phyloP scores from a whole-genome alignment of 2,888 invertebrate species.

The Chrysotoxum bicinctum region DNA sequence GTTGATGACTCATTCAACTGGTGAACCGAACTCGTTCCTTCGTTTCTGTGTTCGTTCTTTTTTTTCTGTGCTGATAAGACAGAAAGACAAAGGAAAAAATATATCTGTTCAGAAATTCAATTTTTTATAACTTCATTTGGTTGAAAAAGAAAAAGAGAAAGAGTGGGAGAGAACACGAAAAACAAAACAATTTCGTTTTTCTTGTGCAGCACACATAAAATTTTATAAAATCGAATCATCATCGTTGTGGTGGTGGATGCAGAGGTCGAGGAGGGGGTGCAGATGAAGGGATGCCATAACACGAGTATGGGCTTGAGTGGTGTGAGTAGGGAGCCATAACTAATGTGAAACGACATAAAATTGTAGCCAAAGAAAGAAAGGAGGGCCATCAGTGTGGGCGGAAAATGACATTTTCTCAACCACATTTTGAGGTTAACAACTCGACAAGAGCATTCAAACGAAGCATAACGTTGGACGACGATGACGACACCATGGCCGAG shows the following conservation, averaged over 20 bases:
- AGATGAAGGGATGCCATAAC: background rate
- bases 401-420: slow-evolving; percentile 65
- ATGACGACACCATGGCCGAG: background rate
- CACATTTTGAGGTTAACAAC: slow-evolving; percentile 72
- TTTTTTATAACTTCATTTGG: slow-evolving; percentile 9
- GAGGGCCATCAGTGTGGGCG: slow-evolving; percentile 4
- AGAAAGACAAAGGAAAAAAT: background rate
- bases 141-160: too few species aligned
- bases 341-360: slow-evolving; percentile 57
- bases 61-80: slow-evolving; percentile 17
- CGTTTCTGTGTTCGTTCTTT: background rate
- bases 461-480: slow-evolving; percentile 3
- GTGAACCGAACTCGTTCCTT: slow-evolving; percentile 9
- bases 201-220: slow-evolving; percentile 43
- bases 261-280: background rate
- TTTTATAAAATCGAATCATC: slow-evolving; percentile 66
- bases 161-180: background rate
- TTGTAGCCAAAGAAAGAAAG: background rate
- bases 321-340: slow-evolving; percentile 41
- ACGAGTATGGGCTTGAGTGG: background rate
- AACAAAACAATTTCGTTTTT: slow-evolving; percentile 30
- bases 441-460: slow-evolving; percentile 62
- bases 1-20: slow-evolving; percentile 65
- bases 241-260: background rate
- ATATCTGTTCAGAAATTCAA: slow-evolving; percentile 15